phyloP scores from a whole-genome alignment of 2,113 vertebrate genomes.

The Camelus bactrianus region DNA sequence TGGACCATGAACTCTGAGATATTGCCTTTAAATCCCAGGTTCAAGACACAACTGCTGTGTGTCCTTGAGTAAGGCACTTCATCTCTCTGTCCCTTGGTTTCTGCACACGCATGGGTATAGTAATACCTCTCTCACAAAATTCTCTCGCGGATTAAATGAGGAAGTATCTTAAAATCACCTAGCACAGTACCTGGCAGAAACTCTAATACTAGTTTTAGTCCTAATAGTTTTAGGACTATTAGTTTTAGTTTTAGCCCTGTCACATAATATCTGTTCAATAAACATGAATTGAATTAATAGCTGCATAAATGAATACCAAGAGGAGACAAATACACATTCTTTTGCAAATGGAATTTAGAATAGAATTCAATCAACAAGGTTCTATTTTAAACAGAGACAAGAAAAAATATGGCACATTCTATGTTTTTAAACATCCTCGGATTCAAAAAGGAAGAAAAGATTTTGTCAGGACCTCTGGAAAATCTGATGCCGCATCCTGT shows the following conservation, averaged over 20 bases:
- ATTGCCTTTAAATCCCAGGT: neutral
- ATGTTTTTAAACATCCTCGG: slow-evolving; percentile 69
- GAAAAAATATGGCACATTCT: slow-evolving; percentile 40
- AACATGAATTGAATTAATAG: neutral
- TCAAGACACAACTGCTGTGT: neutral
- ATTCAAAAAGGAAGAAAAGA: slow-evolving; percentile 51
- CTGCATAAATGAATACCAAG: neutral
- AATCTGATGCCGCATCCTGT: slow-evolving; percentile 55
- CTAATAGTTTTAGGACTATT: neutral
- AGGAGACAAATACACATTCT: slow-evolving; percentile 6
- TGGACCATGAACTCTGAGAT: neutral
- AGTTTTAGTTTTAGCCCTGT: neutral
- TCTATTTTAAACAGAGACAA: slow-evolving; percentile 50
- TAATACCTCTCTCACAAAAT: neutral
- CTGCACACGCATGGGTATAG: neutral
- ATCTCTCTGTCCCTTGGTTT: neutral
- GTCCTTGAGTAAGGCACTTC: neutral
- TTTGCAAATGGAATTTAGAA: slow-evolving; percentile 25
- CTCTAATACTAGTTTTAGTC: neutral
- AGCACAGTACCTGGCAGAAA: neutral
- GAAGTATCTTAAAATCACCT: neutral
- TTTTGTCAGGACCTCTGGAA: slow-evolving; percentile 49
- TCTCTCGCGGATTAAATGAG: neutral
- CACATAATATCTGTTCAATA: neutral
- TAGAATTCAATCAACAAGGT: slow-evolving; percentile 45